Percentiles rank a stretch among this genome's conserved stretches.
Evolutionary conservation across 2,113 vertebrate species (phyloP).

Genomic region (Amphiprion percula): DNA sequence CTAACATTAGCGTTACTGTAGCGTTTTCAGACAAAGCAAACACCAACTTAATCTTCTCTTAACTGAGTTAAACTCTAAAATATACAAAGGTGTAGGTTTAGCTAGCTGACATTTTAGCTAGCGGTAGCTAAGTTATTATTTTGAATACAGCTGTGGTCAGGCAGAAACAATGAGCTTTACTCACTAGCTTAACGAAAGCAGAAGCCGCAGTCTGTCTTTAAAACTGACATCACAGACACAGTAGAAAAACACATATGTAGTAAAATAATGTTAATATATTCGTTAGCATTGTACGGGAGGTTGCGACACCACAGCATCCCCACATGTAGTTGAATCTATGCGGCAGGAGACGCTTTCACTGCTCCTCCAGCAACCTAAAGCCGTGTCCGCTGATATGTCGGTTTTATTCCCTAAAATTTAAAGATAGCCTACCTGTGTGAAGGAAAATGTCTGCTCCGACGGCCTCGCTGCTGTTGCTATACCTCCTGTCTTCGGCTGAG

Average conservation of each 20-base stretch:
- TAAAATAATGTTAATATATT: background rate
- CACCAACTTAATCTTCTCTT: background rate
- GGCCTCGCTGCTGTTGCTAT: background rate
- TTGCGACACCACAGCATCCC: conserved; percentile 46
- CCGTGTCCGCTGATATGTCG: background rate
- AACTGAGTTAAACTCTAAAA: background rate
- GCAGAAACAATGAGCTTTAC: background rate
- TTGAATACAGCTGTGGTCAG: background rate
- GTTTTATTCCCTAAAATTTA: background rate
- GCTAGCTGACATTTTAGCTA: conserved; percentile 3
- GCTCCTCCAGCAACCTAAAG: background rate
- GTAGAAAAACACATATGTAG: background rate
- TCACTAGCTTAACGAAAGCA: background rate
- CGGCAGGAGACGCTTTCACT: conserved; percentile 2
- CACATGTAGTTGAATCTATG: conserved; percentile 5
- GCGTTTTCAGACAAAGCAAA: background rate
- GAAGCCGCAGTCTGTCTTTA: background rate
- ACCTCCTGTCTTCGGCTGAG: background rate
- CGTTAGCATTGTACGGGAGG: background rate
- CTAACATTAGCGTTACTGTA: background rate
- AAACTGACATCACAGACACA: background rate
- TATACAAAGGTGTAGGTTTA: too few species aligned
- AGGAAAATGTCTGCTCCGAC: background rate
- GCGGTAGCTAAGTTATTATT: background rate
- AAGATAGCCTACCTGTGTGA: conserved; percentile 22